These are phyloP conservation scores for Apamea sordens DNA, from an alignment of 2,888 invertebrate genomes.

Conservation along the genomic window DNA sequence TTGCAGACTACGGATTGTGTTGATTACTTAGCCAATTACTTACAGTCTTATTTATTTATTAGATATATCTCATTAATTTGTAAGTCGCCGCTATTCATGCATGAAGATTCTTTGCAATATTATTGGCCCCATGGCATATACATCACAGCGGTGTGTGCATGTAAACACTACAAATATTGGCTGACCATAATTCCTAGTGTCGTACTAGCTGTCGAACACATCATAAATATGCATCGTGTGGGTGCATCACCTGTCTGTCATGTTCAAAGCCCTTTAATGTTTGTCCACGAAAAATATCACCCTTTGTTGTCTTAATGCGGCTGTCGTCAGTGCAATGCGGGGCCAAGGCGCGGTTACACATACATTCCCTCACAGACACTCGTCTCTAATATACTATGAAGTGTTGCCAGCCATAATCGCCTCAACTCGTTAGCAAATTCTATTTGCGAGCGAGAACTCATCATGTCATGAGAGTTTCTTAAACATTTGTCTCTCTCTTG, in stretches of 20 bases:
- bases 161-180: constrained; percentile 84
- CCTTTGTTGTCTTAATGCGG: constrained; percentile 84
- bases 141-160: constrained; percentile 68
- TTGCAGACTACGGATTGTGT: constrained; percentile 46
- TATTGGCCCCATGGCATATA: constrained; percentile 47
- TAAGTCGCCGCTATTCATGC: constrained; percentile 8
- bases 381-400: constrained; percentile 58
- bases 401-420: constrained; percentile 58
- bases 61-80: constrained; percentile 23
- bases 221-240: constrained; percentile 88
- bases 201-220: constrained; percentile 84
- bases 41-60: constrained; percentile 36
- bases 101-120: constrained; percentile 36
- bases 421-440: constrained; percentile 67
- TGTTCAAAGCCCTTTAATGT: constrained; percentile 84
- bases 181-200: constrained; percentile 81
- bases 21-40: constrained; percentile 47
- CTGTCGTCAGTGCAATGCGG: constrained; percentile 74
- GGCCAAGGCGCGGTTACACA: constrained; percentile 64
- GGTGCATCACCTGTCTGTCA: constrained; percentile 82
- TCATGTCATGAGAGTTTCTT: constrained; percentile 41
- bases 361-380: constrained; percentile 46
- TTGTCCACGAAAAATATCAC: constrained; percentile 88
- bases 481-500: constrained; percentile 43
- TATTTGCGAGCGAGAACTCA: constrained; percentile 62